Conservation (phyloP, 2,113 vertebrate genomes). For the Proterorhinus semilunaris region DNA sequence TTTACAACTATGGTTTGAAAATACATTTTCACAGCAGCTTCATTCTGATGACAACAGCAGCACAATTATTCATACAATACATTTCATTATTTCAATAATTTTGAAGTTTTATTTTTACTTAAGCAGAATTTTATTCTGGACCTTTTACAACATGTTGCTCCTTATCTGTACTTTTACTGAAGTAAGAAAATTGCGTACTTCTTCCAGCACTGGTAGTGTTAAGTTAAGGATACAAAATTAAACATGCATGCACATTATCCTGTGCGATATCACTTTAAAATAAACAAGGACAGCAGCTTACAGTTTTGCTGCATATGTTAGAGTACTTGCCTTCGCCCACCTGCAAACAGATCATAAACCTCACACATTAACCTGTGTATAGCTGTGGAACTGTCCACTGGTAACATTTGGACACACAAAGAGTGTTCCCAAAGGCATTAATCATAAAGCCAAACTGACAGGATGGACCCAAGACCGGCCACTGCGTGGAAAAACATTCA, state of each 20-base stretch:
- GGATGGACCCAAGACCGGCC: slow-evolving; percentile 22
- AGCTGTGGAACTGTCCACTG: slow-evolving; percentile 39
- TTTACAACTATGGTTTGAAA: no score
- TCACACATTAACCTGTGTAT: slow-evolving; percentile 39
- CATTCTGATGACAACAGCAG: no score
- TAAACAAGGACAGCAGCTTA: not conserved
- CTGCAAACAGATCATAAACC: slow-evolving; percentile 52
- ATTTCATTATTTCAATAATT: no score
- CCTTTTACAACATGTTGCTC: no score
- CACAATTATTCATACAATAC: no score
- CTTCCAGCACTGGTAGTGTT: no score
- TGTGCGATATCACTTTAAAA: not conserved
- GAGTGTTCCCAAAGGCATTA: slow-evolving; percentile 43
- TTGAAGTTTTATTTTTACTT: no score
- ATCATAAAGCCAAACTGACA: slow-evolving; percentile 42
- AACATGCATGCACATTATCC: not conserved
- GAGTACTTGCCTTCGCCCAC: slow-evolving; percentile 58
- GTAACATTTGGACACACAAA: slow-evolving; percentile 39
- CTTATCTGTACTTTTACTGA: no score
- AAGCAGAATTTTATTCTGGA: no score
- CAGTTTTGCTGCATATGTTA: slow-evolving; percentile 50
- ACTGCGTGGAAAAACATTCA: slow-evolving; percentile 66
- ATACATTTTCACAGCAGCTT: no score
- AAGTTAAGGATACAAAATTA: no score
- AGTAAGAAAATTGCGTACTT: no score